Base-by-base conservation (phyloP, 1,140 invertebrate species). In the Leptopilina boulardi region DNA sequence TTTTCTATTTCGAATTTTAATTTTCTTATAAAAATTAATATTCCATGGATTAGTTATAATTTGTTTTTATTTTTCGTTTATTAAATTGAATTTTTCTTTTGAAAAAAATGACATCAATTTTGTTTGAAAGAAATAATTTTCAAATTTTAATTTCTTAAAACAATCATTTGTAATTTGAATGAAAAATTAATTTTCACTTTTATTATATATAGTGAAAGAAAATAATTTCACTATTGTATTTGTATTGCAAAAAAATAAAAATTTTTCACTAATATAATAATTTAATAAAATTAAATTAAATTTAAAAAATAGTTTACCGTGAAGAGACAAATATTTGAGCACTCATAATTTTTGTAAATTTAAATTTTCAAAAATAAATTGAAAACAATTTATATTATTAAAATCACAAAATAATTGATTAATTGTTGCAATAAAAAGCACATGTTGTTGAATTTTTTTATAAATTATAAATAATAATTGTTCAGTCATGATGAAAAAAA, bases 381-480 rank as follows among this genome's bases (percentile, higher is more conserved):
- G 23, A n/a, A 30, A 30, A 30, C 15, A 41, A 42, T 26, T 26
- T 11, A 38, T 21, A 13, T 51, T n/a, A n/a, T 51, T n/a, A n/a
- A 47, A 73, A 51, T 47, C 42, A 47, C 71, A 74, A 38, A 23
- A 42, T 76, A 34, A 9, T 6, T 18, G 19, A 70, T 19, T 41
- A 70, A 66, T n/a, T 0, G 30, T 26, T 13, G 2, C 15, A 30
- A 66, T 30, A 0, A 66, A 30, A n/a, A 66, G 21, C 59, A 66
- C 21, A 15, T 66, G 59, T n/a, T 66, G 11, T n/a, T 66, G 19
- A 47, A 44, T 10, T 75, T 75, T 66, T 44, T 66, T 42, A 4
- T 19, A 26, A 75, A 71, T 18, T 15, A 71, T 34, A 59, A 19
- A 72, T 72, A 72, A 76, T 59, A 72, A n/a, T 72, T 47, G 23